phyloP scores from a whole-genome alignment of 2,113 vertebrate species.

The Ictalurus punctatus region DNA sequence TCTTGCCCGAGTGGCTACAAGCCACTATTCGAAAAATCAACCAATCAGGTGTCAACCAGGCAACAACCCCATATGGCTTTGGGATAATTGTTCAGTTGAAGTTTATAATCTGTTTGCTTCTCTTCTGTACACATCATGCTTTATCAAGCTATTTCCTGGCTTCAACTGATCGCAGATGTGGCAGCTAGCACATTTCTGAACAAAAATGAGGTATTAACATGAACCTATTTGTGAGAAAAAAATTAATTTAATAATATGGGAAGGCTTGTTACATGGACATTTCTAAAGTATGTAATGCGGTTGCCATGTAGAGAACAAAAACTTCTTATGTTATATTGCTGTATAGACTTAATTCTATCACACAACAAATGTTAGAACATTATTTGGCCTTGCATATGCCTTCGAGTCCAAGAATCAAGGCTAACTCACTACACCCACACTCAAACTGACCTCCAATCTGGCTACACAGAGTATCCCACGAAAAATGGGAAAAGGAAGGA shows the following conservation, averaged over 20 bases:
- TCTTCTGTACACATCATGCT: slow-evolving; percentile 52
- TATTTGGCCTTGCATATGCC: slow-evolving; percentile 15
- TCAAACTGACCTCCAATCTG: slow-evolving; percentile 26
- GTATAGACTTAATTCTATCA: not conserved
- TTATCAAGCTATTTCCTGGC: slow-evolving; percentile 64
- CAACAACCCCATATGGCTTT: slow-evolving; percentile 60
- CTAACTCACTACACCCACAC: slow-evolving; percentile 24
- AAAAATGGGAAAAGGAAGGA: slow-evolving; percentile 52
- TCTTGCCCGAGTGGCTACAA: slow-evolving; percentile 43
- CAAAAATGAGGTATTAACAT: slow-evolving; percentile 47
- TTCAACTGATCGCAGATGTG: slow-evolving; percentile 46
- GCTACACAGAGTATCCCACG: not conserved
- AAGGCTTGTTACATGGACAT: not conserved
- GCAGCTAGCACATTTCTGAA: slow-evolving; percentile 59
- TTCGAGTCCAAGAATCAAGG: slow-evolving; percentile 30
- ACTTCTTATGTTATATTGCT: not conserved
- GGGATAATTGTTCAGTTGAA: slow-evolving; percentile 60
- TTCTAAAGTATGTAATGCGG: not conserved
- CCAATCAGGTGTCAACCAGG: slow-evolving; percentile 55
- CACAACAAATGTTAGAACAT: slow-evolving; percentile 11
- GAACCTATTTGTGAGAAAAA: slow-evolving; percentile 46
- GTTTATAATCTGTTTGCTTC: slow-evolving; percentile 59
- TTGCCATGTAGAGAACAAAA: not conserved
- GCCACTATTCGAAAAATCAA: slow-evolving; percentile 43
- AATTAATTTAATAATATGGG: not conserved